Percentiles rank a stretch among this genome's conserved stretches.
These are phyloP conservation scores for Helicolenus hilgendorfi DNA, from an alignment of 2,797 vertebrate genomes.

Conservation along the genomic window DNA sequence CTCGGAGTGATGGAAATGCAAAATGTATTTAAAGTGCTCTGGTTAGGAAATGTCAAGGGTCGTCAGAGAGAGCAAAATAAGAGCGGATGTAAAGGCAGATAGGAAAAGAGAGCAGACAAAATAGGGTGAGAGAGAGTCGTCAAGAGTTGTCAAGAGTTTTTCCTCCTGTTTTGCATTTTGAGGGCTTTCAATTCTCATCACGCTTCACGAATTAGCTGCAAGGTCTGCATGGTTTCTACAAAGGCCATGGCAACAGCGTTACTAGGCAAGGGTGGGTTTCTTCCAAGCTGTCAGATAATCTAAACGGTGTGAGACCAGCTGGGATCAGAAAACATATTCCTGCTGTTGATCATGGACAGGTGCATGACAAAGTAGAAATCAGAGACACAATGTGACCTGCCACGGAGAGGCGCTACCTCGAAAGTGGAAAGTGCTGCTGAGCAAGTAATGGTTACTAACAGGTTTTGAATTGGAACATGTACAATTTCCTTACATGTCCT, in stretches of 20 bases:
- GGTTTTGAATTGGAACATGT: conserved; percentile 12
- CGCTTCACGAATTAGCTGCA: conserved; percentile 69
- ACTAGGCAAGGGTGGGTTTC: conserved; percentile 67
- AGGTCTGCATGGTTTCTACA: conserved; percentile 73
- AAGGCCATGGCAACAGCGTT: conserved; percentile 86
- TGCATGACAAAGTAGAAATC: conserved; percentile 41
- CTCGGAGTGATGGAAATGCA: not conserved
- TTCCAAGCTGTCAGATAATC: conserved; percentile 51
- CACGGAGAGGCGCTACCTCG: not conserved
- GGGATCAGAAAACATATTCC: conserved; percentile 28
- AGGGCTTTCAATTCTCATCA: conserved; percentile 83
- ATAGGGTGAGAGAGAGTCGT: conserved; percentile 6
- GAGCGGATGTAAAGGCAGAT: not conserved
- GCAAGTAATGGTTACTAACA: conserved; percentile 25
- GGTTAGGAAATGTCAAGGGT: conserved; percentile 27
- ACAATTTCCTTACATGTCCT: not conserved
- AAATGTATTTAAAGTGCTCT: not conserved
- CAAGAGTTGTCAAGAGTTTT: conserved; percentile 10
- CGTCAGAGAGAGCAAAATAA: not conserved
- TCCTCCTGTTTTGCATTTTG: conserved; percentile 74
- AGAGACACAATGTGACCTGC: not conserved
- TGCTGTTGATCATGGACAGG: conserved; percentile 29
- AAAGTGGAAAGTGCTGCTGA: not conserved
- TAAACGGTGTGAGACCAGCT: conserved; percentile 44
- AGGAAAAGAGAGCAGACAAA: not conserved